Percentiles rank a stretch among this genome's conserved stretches.
phyloP scores from a whole-genome alignment of 2,888 invertebrate species.

The Tanaodytes sp. region DNA sequence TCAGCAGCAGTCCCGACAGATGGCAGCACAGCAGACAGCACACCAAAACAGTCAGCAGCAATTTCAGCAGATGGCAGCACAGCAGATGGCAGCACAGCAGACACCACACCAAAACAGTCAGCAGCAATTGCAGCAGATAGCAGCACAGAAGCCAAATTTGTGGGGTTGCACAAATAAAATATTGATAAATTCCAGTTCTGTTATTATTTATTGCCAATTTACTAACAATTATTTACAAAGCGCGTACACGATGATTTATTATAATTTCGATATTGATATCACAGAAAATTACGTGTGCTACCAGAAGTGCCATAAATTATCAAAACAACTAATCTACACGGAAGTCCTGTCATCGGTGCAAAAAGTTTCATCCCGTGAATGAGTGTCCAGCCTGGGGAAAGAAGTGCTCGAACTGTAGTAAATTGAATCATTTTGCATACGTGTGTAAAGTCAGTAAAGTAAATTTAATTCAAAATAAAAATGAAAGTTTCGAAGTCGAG shows the following conservation, averaged over 20 bases:
- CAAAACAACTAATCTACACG: too few relatives aligned
- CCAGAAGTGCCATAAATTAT: too few relatives aligned
- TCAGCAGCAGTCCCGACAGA: background rate
- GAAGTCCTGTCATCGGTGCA: constrained; percentile 41
- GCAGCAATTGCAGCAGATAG: background rate
- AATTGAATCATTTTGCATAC: constrained; percentile 47
- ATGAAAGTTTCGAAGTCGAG: constrained; percentile 13
- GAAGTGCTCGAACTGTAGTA: constrained; percentile 38
- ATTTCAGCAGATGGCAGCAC: background rate
- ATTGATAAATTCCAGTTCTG: too few relatives aligned
- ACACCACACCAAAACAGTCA: too few relatives aligned
- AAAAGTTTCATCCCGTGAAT: constrained; percentile 19
- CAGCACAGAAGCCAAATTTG: constrained; percentile 31
- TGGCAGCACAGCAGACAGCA: background rate
- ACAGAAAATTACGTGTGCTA: too few relatives aligned
- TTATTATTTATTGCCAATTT: too few relatives aligned
- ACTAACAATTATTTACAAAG: too few relatives aligned
- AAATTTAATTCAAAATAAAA: constrained; percentile 5
- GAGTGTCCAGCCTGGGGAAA: constrained; percentile 51
- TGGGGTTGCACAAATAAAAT: too few relatives aligned
- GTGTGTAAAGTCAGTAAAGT: constrained; percentile 23
- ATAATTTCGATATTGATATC: too few relatives aligned
- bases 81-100: too few relatives aligned
- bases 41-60: background rate
- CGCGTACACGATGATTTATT: too few relatives aligned